Evolutionary conservation across 2,113 vertebrate genomes (phyloP), one percentile per base, ranked within the genome.

Genomic region (Phaethornis superciliosus): DNA sequence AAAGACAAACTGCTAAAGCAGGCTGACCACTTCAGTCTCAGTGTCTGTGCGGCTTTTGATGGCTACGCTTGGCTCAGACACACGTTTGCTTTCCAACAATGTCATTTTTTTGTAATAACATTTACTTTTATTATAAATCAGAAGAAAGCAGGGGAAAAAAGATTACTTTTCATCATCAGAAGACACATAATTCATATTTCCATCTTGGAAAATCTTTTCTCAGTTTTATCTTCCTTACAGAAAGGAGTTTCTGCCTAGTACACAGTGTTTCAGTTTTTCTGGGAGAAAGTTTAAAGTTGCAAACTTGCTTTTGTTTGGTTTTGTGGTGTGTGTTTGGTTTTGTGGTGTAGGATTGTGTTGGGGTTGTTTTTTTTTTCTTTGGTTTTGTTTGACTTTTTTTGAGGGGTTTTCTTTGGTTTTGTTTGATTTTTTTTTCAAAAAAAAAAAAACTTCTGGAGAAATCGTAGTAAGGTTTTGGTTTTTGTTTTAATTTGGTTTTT

Each of bases 341-440:
- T 40, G 40, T 40, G 40, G 40, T 40, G 40, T 12, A 40, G 11
- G 40, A 4, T 40, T 40, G 40, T 40, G 40, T 40, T 40, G 40
- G 40, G 40, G n/a, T n/a, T n/a, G n/a, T 0, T 7, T 49, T 49
- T 51, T 51, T 10, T 24, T 51, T 24, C 4, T 11, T 9, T 9
- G 37, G 37, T 9, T 40, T 51, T 51, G 15, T 46, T 18, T 40
- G 37, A n/a, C n/a, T n/a, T 40, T 40, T 8, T 37, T 37, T 40
- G 40, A 12, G 5, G 49, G 22, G 47, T 49, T 21, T 21, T 49
- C 23, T 9, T 47, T 20, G 20, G 19, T 21, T 47, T 40, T 5
- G 40, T 40, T 40, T 40, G n/a, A n/a, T 40, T 12, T 49, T 54
- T 46, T 33, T 7, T 14, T 51, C n/a, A 3, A 10, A 7, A 3